phyloP scores from a whole-genome alignment of 53 echinoderm and acorn worm species.

The Stichopus horrens region DNA sequence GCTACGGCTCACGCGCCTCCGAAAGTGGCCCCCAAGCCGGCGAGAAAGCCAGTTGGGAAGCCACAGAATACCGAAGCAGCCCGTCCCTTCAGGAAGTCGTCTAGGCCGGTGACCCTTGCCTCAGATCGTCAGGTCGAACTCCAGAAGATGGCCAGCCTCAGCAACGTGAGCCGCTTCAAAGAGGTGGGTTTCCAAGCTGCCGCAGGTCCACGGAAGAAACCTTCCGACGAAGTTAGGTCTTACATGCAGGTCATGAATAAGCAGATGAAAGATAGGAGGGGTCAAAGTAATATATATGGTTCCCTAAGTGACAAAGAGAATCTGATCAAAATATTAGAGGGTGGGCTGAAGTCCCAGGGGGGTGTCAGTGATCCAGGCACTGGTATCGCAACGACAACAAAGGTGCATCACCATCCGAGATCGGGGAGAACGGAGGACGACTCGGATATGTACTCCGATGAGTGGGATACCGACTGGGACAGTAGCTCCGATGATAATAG shows the following conservation, averaged over 20 bases:
- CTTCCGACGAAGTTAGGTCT: conserved; percentile 19
- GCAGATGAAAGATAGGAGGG: conserved; percentile 37
- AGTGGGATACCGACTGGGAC: conserved; percentile 51
- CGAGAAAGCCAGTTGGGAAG: background rate
- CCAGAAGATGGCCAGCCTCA: conserved; percentile 31
- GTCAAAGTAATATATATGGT: conserved; percentile 26
- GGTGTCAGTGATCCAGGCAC: background rate
- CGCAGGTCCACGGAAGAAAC: conserved; percentile 7
- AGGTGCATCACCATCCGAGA: background rate
- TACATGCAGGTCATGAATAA: conserved; percentile 37
- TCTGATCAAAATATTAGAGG: conserved; percentile 4
- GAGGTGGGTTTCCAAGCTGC: conserved; percentile 41
- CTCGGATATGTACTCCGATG: conserved; percentile 39
- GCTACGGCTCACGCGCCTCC: conserved; percentile 3
- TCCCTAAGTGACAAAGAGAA: background rate
- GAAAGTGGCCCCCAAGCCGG: conserved; percentile 35
- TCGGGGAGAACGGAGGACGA: background rate
- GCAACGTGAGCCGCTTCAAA: conserved; percentile 43
- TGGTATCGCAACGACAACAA: background rate
- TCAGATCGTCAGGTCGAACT: conserved; percentile 37
- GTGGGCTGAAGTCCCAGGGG: background rate
- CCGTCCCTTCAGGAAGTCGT: background rate
- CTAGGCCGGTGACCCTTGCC: conserved; percentile 29
- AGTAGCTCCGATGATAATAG: conserved; percentile 17
- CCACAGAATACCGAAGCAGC: background rate